Evolutionary conservation across 2,888 invertebrate genomes (phyloP), one percentile per base, ranked within the genome.

Genomic region (Ormyrus nitidulus): DNA sequence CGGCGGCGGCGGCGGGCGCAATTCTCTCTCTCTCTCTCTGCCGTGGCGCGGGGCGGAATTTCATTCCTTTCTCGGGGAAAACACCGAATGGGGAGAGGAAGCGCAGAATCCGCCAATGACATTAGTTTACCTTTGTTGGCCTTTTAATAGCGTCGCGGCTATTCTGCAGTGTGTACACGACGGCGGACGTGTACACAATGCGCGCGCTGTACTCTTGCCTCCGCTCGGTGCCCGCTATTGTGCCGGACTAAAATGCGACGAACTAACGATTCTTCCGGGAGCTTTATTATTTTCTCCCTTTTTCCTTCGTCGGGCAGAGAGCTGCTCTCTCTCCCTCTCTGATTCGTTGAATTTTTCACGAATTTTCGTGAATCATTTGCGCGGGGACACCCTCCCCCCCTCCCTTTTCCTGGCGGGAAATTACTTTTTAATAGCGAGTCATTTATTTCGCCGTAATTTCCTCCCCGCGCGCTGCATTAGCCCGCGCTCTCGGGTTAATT

Each of bases 51-150:
- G 19, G 19, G 34, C 53, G 59, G 58, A 68, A 73, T 78, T 72
- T 46, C 48, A 64, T 69, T 48, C 65, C 65, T 54, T 10, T 51
- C 61, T 34, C 48, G 48, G 2, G 13, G 5, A 7, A 7, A 46
- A 34, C 9, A 10, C 2, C 34, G 62, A 46, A 66, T 8, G 62
- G 6, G 19, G 8, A 54, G 19, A 11, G 59, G 65, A 74, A 59
- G 9, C 48, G 61, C 10, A 64, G 48, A 66, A 77, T 73, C 64
- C 62, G 56, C 73, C 77, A 77, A 81, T 77, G 77, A 77, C 73
- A 81, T 81, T 79, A 79, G 73, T 79, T 80, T 80, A 80, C 59
- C 77, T 77, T 77, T 80, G 77, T 80, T 77, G 71, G 61, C 61
- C 73, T 69, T 77, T 72, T 80, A 80, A 80, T 77, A 64, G 77